phyloP scores from a whole-genome alignment of 2,113 vertebrate genomes.

The Silurus glanis region DNA sequence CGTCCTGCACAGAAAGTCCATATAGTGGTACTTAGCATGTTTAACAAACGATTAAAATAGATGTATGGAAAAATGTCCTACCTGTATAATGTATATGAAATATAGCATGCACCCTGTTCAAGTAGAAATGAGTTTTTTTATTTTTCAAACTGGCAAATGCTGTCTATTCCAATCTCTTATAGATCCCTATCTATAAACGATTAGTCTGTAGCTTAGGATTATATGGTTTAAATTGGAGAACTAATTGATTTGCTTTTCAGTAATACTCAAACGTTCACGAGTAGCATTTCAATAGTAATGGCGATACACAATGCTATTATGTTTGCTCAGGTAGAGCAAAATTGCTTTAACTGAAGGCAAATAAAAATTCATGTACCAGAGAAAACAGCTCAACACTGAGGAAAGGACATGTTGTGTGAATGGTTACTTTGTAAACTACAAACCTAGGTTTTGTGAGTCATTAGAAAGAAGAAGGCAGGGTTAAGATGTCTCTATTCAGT shows the following conservation, averaged over 20 bases:
- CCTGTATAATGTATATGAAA: neutral
- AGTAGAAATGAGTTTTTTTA: neutral
- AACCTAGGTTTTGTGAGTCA: neutral
- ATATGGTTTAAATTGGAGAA: neutral
- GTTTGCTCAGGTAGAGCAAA: neutral
- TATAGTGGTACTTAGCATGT: neutral
- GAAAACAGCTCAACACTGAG: neutral
- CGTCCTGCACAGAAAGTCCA: constrained; percentile 9
- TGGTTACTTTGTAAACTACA: neutral
- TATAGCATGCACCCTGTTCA: neutral
- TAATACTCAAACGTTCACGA: neutral
- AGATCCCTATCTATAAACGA: no score
- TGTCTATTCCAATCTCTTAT: neutral
- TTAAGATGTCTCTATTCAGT: neutral
- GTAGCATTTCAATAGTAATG: neutral
- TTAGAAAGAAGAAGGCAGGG: neutral
- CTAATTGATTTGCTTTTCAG: neutral
- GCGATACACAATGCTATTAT: neutral
- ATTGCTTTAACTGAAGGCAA: neutral
- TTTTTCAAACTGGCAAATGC: neutral
- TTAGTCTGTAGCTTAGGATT: neutral
- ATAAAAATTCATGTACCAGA: neutral
- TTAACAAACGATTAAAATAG: neutral
- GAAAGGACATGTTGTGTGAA: neutral
- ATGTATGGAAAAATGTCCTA: neutral